Evolutionary conservation across 2,113 vertebrate genomes (phyloP).

Genomic region (Heteronetta atricapilla): DNA sequence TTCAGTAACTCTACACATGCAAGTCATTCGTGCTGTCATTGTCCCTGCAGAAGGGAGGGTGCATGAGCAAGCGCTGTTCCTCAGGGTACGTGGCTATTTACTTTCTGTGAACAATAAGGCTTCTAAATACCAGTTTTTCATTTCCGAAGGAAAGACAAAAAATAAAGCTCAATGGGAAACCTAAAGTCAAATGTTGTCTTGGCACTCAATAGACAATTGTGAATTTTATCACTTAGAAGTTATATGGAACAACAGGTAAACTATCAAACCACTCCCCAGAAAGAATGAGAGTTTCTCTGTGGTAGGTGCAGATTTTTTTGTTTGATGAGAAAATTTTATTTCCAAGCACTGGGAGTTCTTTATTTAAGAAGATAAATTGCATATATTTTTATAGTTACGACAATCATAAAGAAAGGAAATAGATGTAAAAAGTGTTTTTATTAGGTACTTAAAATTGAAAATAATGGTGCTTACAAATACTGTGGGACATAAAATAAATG

Average conservation of each 20-base stretch:
- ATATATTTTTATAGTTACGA: background rate
- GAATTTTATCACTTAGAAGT: background rate
- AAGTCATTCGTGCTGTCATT: background rate
- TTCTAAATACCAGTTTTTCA: background rate
- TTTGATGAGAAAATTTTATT: conserved; percentile 6
- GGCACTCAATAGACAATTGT: background rate
- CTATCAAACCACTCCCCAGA: background rate
- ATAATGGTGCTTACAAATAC: background rate
- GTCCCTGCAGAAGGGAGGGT: background rate
- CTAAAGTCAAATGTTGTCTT: background rate
- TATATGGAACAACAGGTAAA: background rate
- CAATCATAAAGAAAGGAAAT: background rate
- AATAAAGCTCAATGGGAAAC: background rate
- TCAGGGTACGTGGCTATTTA: background rate
- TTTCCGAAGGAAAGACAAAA: background rate
- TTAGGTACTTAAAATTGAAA: background rate
- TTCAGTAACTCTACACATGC: background rate
- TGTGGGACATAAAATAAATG: background rate
- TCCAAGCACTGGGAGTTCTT: background rate
- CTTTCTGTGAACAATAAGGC: background rate
- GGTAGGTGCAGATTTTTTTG: background rate
- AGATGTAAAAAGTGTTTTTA: background rate
- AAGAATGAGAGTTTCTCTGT: background rate
- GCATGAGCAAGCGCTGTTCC: background rate
- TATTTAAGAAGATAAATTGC: background rate